phyloP scores from a whole-genome alignment of 2,797 vertebrate genomes.

The Hipposideros larvatus region DNA sequence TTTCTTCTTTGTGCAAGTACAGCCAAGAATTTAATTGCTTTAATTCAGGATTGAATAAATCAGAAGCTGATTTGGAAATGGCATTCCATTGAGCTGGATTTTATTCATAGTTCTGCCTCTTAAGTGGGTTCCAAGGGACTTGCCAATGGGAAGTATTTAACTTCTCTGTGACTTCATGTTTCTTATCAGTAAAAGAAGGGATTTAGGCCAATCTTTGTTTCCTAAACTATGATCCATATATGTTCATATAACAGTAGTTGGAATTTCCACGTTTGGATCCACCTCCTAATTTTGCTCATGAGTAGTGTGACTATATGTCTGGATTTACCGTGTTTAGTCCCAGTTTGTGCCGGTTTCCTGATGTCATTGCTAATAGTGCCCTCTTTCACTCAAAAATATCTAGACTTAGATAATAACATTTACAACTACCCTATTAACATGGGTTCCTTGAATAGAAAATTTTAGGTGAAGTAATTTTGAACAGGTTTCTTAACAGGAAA shows the following conservation, averaged over 20 bases:
- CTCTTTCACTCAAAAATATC: background rate
- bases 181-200: background rate
- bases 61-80: slow-evolving; percentile 33
- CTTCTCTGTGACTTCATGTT: background rate
- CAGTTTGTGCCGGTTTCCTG: background rate
- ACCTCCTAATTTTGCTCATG: background rate
- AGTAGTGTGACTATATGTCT: background rate
- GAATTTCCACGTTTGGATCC: background rate
- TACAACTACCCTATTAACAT: background rate
- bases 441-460: slow-evolving; percentile 3
- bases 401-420: background rate
- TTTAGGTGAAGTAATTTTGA: slow-evolving; percentile 15
- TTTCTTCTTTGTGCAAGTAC: slow-evolving; percentile 5
- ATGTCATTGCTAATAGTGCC: background rate
- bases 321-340: background rate
- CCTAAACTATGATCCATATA: background rate
- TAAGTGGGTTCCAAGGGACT: background rate
- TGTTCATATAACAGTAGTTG: background rate
- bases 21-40: slow-evolving; percentile 20
- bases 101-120: slow-evolving; percentile 35
- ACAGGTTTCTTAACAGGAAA: background rate
- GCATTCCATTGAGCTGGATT: background rate
- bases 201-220: background rate
- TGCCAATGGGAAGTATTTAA: background rate
- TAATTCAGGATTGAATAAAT: slow-evolving; percentile 18